A percentile compares a stretch with the other conserved stretches of the same genome.
phyloP scores from a whole-genome alignment of 2,797 vertebrate genomes.

The Eulemur rubriventer region DNA sequence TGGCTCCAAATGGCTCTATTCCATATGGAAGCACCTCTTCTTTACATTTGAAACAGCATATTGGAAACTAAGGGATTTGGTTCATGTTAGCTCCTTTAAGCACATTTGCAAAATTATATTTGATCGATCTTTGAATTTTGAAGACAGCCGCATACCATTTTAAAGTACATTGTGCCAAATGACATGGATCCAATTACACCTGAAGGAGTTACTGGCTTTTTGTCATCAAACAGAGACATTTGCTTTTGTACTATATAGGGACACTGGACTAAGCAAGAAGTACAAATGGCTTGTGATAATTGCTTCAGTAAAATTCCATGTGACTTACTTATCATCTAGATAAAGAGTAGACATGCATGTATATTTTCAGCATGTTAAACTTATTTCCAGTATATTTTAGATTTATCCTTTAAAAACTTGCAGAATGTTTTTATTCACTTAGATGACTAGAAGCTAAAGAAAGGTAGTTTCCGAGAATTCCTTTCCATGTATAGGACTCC shows the following conservation, averaged over 20 bases:
- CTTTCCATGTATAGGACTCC: background rate
- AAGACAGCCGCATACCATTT: background rate
- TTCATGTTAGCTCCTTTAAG: background rate
- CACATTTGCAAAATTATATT: background rate
- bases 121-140: background rate
- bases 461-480: background rate
- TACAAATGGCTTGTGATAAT: conserved; percentile 69
- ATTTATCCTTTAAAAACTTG: conserved; percentile 48
- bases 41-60: background rate
- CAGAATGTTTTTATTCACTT: conserved; percentile 57
- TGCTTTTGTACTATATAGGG: conserved; percentile 36
- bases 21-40: background rate
- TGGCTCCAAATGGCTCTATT: background rate
- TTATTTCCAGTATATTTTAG: conserved; percentile 64
- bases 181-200: background rate
- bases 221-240: conserved; percentile 13
- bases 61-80: background rate
- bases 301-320: conserved; percentile 74
- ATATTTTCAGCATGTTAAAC: conserved; percentile 57
- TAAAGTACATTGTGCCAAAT: background rate
- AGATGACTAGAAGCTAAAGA: background rate
- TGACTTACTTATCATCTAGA: conserved; percentile 37
- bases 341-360: conserved; percentile 28
- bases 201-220: background rate
- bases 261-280: conserved; percentile 57